These are phyloP conservation scores for Hipposideros larvatus DNA, from an alignment of 2,797 vertebrate species.

Conservation along the genomic window DNA sequence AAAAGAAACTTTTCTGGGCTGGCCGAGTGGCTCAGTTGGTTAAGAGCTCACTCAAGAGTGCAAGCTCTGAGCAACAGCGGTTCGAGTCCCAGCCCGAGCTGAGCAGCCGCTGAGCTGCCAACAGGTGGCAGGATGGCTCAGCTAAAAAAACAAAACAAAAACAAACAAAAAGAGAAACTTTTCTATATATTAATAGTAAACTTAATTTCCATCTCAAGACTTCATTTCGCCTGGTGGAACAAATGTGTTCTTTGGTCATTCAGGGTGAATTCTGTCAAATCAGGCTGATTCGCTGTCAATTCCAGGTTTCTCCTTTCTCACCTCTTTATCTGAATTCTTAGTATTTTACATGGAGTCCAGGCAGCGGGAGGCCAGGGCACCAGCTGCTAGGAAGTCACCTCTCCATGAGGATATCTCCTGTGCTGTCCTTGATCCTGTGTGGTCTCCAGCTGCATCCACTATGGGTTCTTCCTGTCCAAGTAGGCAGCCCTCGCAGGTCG, in stretches of 20 bases:
- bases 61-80: too few relatives aligned
- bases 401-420: neutral
- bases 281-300: neutral
- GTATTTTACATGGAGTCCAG: neutral
- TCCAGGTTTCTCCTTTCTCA: neutral
- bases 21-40: too few relatives aligned
- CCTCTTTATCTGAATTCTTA: neutral
- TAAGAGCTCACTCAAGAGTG: too few relatives aligned
- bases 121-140: too few relatives aligned
- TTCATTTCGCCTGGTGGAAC: neutral
- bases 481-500: neutral
- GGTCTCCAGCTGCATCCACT: neutral
- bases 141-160: too few relatives aligned
- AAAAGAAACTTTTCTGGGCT: conserved; percentile 21
- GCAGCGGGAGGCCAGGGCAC: neutral
- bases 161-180: neutral
- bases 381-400: neutral
- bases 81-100: too few relatives aligned
- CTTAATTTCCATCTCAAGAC: neutral
- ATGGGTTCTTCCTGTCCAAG: neutral
- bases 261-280: neutral
- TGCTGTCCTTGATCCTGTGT: neutral
- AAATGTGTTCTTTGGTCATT: neutral
- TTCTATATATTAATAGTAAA: neutral
- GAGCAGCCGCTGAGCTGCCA: too few relatives aligned